phyloP scores from a whole-genome alignment of 2,888 invertebrate species.

The Sympetrum striolatum region DNA sequence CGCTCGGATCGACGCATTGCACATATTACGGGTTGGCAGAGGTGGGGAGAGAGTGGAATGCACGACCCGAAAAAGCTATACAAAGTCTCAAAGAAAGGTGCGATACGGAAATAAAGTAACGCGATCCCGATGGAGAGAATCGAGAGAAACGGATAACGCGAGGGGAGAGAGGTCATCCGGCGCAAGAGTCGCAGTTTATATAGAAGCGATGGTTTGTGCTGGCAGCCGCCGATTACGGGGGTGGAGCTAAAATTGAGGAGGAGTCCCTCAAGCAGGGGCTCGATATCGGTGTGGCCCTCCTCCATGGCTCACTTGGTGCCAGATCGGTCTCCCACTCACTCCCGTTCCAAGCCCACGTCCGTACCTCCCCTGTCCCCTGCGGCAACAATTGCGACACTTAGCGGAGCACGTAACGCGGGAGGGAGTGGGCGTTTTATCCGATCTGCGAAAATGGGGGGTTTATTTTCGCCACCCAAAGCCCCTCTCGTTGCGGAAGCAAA shows the following conservation, averaged over 20 bases:
- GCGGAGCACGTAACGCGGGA: conserved; percentile 7
- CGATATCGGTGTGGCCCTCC: background rate
- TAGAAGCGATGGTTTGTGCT: background rate
- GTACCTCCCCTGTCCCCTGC: background rate
- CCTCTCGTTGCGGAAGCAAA: too few relatives aligned
- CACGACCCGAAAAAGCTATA: too few relatives aligned
- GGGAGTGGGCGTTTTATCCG: background rate
- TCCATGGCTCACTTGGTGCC: conserved; percentile 6
- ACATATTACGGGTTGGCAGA: too few relatives aligned
- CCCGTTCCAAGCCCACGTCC: background rate
- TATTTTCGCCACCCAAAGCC: too few relatives aligned
- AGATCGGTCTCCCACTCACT: background rate
- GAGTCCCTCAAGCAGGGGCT: background rate
- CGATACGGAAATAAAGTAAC: too few relatives aligned
- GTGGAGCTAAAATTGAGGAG: conserved; percentile 29
- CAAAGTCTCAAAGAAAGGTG: too few relatives aligned
- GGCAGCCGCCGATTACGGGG: conserved; percentile 8
- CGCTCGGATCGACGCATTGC: too few relatives aligned
- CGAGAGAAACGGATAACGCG: background rate
- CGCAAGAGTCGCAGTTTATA: background rate
- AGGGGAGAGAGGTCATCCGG: background rate
- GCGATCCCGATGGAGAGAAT: too few relatives aligned
- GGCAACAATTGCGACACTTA: conserved; percentile 38
- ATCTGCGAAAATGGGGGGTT: too few relatives aligned
- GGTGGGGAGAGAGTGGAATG: too few relatives aligned